Evolutionary conservation across 2,797 vertebrate species (phyloP), one percentile per base, ranked within the genome.

Genomic region (Pelobates cultripes): DNA sequence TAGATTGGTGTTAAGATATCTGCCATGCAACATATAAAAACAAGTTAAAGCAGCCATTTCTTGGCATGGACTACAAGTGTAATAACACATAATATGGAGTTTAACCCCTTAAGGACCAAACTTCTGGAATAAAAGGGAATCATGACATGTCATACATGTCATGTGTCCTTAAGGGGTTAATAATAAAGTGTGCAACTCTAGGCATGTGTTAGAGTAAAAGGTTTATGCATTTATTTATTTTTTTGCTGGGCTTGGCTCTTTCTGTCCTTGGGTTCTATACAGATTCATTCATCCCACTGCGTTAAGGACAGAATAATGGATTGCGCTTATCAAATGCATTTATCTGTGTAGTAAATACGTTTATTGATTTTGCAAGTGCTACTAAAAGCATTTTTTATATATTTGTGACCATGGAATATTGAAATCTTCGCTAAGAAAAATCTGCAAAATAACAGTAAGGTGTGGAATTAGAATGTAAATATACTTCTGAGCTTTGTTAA

Each of bases 331-430:
- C 73, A 75, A 63, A 75, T 44, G 44, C 73, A 63, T 64, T 75
- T 75, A 75, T 75, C 73, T 75, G 57, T 63, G 55, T 75, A 15
- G 42, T 61, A 75, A 73, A 75, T 75, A 44, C 43, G 73, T 40
- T 75, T 75, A 75, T 75, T 75, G 73, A 75, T 75, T 74, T 75
- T 63, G 73, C 57, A 60, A 43, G 55, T 63, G 43, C 44, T 57
- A 75, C 73, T 75, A 75, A n/a, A 75, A 75, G 73, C 55, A 75
- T 13, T 43, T 63, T 73, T 73, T 73, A 40, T 53, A 60, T 73
- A 73, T 57, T 57, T 73, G 55, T 57, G 14, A 64, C 7, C 8
- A 28, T 64, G 61, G 61, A 64, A 64, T 64, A 64, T 64, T 64
- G 61, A 28, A 64, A 64, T 64, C 7, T 64, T 64, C 3, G 61